These are phyloP conservation scores for Oryzias dopingdopingensis DNA, from an alignment of 2,797 vertebrate species.

Conservation along the genomic window DNA sequence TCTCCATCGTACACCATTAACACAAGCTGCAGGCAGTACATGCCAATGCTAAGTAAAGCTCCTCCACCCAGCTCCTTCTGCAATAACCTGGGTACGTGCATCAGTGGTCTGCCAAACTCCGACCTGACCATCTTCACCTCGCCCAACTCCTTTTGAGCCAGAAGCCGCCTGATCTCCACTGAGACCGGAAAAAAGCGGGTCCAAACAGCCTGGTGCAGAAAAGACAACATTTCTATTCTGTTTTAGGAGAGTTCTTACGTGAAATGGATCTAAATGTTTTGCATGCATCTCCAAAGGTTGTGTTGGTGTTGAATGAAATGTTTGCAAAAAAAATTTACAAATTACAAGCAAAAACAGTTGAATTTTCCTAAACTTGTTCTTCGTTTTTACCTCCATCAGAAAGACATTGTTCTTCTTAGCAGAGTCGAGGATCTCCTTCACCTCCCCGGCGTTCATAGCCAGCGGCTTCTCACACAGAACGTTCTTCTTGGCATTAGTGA, in stretches of 20 bases:
- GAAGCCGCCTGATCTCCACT: conserved; percentile 70
- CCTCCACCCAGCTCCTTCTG: conserved; percentile 84
- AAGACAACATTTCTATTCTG: too few species aligned
- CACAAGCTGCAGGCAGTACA: conserved; percentile 85
- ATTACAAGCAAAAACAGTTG: neutral
- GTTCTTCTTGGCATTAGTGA: conserved; percentile 80
- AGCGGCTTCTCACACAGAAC: conserved; percentile 88
- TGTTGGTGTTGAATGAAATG: too few species aligned
- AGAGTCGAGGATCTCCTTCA: conserved; percentile 72
- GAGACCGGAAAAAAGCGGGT: conserved; percentile 83
- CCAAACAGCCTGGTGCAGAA: conserved; percentile 81
- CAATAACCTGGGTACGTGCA: conserved; percentile 31
- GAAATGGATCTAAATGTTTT: too few species aligned
- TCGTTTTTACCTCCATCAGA: conserved; percentile 85
- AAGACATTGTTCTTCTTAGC: conserved; percentile 79
- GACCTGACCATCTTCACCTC: conserved; percentile 78
- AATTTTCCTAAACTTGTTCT: neutral
- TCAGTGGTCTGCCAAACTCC: conserved; percentile 68
- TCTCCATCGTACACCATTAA: conserved; percentile 82
- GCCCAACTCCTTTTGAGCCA: conserved; percentile 76
- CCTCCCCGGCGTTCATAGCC: conserved; percentile 82
- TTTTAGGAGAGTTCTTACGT: too few species aligned
- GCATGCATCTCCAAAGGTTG: too few species aligned
- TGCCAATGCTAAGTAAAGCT: conserved; percentile 78
- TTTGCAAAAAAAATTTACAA: neutral